Conservation (phyloP, 2,888 invertebrate genomes). For the Acrocera orbiculus region DNA sequence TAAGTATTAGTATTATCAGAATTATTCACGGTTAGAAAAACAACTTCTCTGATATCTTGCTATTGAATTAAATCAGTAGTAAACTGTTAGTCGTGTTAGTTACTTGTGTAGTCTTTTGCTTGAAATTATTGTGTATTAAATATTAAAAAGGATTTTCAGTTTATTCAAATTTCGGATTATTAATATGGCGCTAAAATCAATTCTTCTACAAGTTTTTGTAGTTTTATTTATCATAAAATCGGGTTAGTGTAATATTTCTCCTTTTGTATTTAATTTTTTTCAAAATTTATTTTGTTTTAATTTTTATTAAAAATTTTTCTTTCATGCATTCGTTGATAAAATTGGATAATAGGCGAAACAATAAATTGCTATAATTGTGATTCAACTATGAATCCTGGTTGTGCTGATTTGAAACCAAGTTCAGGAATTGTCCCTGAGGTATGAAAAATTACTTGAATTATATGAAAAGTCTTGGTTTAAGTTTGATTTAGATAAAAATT, state of each 20-base stretch:
- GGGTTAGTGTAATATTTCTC: conserved; percentile 3
- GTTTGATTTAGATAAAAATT: no score
- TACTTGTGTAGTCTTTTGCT: no score
- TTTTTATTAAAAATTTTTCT: background rate
- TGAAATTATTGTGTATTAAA: no score
- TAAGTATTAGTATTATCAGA: no score
- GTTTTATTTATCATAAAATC: conserved; percentile 2
- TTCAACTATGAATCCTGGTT: conserved; percentile 35
- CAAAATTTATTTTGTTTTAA: background rate
- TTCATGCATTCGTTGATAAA: background rate
- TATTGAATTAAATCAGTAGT: no score
- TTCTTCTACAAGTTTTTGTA: conserved; percentile 3
- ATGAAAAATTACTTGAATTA: conserved; percentile 12
- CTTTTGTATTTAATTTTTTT: background rate
- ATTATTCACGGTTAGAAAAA: no score
- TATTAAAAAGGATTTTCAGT: no score
- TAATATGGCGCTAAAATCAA: background rate
- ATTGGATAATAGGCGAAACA: conserved; percentile 22
- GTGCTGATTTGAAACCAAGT: conserved; percentile 29
- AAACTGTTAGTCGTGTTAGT: no score
- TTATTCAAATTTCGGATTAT: no score
- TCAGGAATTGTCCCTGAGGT: conserved; percentile 26
- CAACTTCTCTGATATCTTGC: no score
- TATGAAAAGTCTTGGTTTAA: no score
- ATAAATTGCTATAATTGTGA: conserved; percentile 39